Evolutionary conservation across 2,888 invertebrate species (phyloP), one percentile per base, ranked within the genome.

Genomic region (Aproaerema taeniolella): DNA sequence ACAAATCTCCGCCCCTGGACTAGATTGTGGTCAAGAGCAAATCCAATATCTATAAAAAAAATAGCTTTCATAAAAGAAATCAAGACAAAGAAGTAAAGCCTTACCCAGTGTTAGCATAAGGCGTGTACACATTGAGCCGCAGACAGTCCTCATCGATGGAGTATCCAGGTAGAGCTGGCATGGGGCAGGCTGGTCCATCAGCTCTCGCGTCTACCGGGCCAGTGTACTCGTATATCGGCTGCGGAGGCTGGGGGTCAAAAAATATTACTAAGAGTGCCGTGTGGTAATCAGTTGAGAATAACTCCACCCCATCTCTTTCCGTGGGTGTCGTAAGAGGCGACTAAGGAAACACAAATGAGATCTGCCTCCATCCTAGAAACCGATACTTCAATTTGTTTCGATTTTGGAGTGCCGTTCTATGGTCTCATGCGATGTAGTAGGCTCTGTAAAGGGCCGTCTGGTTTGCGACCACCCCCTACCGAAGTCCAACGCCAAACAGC

Each of bases 81-180:
- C 20, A 20, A 6, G 20, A 20, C 8, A 20, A 10, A 7, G 7
- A 36, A 12, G 13, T 8, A 30, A 28, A 1, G 9, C 9, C 24
- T 34, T 5, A 33, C 24, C 42, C 42, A 43, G 42, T 45, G 30
- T 33, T 42, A 14, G 28, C 32, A 1, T 28, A 31, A 1, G 64
- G 63, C 3, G 63, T 83, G 47, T 88, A 91, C 0, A 91, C 87
- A 48, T 91, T 91, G 15, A 91, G 56, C 26, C 87, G 75, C 1
- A 91, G 74, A 53, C 91, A 91, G 55, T 91, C 90, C 53, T 91
- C 91, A 16, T 87, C 83, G 41, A 80, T 36, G 32, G 48, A 53
- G 41, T 55, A 47, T 6, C 20, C 8, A 6, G 20, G 20, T 6
- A 8, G 5, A 6, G 16, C 14, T 7, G 35, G 35, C 14, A 20